Evolutionary conservation across 2,797 vertebrate genomes (phyloP).

Genomic region (Crypturellus tataupa): DNA sequence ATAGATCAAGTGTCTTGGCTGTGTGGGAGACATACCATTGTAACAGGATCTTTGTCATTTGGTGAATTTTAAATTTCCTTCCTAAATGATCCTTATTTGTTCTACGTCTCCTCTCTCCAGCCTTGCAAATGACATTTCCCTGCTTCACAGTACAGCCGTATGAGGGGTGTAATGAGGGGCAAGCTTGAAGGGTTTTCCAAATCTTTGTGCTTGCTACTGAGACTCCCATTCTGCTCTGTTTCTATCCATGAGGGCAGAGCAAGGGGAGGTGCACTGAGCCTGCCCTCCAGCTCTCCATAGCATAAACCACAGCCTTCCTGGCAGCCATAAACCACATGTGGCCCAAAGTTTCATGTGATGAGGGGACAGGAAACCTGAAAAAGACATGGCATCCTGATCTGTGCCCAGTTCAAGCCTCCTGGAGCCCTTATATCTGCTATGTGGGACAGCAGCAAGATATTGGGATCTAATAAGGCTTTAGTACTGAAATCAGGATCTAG

Average conservation of each 20-base stretch:
- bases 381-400: background rate
- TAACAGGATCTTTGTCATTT: slow-evolving; percentile 59
- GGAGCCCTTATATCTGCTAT: background rate
- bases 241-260: background rate
- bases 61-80: slow-evolving; percentile 25
- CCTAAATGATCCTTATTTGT: background rate
- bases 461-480: background rate
- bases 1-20: slow-evolving; percentile 82
- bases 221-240: background rate
- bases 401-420: background rate
- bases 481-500: background rate
- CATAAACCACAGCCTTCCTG: background rate
- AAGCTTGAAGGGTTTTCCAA: background rate
- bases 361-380: background rate
- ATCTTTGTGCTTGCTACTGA: background rate
- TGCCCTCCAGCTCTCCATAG: background rate
- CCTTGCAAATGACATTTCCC: background rate
- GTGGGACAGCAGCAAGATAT: background rate
- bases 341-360: background rate
- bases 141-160: background rate
- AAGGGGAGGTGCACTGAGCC: background rate
- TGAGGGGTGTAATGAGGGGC: background rate
- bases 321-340: background rate
- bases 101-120: background rate
- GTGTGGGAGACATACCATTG: background rate